A percentile compares a stretch with the other conserved stretches of the same genome.
phyloP scores from a whole-genome alignment of 2,797 vertebrate genomes.

The Melanotaenia parkinsoni region DNA sequence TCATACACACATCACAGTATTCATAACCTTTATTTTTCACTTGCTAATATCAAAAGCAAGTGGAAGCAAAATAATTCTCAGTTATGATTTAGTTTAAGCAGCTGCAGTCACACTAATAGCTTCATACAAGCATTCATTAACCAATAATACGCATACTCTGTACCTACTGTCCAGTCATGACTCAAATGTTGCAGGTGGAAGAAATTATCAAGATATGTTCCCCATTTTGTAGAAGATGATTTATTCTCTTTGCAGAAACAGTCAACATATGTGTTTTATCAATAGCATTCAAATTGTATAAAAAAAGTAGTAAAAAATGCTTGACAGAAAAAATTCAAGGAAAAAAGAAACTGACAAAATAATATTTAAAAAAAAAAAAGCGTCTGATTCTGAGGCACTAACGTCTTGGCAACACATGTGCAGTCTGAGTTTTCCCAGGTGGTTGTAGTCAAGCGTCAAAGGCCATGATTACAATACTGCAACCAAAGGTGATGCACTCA shows the following conservation, averaged over 20 bases:
- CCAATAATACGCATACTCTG: constrained; percentile 39
- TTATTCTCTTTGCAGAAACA: constrained; percentile 83
- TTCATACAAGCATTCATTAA: constrained; percentile 44
- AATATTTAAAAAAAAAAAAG: constrained; percentile 29
- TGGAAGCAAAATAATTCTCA: constrained; percentile 16
- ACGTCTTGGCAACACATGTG: constrained; percentile 69
- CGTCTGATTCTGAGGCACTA: constrained; percentile 72
- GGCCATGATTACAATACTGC: constrained; percentile 66
- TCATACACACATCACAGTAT: neutral
- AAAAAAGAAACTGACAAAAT: constrained; percentile 70
- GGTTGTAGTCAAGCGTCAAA: constrained; percentile 75
- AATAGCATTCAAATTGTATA: constrained; percentile 80
- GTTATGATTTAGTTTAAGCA: constrained; percentile 18
- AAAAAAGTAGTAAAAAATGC: constrained; percentile 64
- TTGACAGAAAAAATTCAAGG: constrained; percentile 63
- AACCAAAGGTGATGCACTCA: constrained; percentile 60
- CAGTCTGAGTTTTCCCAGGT: constrained; percentile 77
- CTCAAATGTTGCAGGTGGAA: constrained; percentile 57
- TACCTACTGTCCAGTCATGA: constrained; percentile 43
- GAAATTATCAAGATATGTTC: constrained; percentile 70
- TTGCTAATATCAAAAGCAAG: constrained; percentile 30
- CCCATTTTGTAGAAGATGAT: constrained; percentile 76
- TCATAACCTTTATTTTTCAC: constrained; percentile 7
- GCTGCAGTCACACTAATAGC: constrained; percentile 19
- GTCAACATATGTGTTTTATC: constrained; percentile 84